Evolutionary conservation across 1,140 invertebrate genomes (phyloP).

Genomic region (Sarcophaga peregrina): DNA sequence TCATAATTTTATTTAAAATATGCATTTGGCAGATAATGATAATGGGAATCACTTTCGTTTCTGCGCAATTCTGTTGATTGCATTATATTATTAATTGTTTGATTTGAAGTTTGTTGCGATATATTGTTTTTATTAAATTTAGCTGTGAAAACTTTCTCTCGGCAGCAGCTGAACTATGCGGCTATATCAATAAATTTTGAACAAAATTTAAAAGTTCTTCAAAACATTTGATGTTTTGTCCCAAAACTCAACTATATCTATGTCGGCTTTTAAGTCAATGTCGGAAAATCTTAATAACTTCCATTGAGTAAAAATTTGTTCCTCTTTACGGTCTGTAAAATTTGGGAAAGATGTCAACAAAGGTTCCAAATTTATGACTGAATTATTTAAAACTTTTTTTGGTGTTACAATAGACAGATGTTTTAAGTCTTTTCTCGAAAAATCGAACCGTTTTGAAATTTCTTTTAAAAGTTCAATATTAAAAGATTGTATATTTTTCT

Average conservation of each 20-base stretch:
- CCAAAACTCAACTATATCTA: no score
- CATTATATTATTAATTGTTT: slow-evolving; percentile 31
- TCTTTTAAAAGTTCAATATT: slow-evolving; percentile 37
- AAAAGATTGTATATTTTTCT: slow-evolving; percentile 30
- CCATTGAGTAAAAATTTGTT: slow-evolving; percentile 14
- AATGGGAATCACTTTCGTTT: neutral
- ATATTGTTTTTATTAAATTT: slow-evolving; percentile 37
- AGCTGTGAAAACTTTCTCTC: slow-evolving; percentile 43
- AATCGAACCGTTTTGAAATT: slow-evolving; percentile 32
- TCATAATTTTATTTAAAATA: no score
- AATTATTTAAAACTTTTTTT: neutral
- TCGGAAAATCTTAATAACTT: neutral
- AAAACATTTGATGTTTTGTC: no score
- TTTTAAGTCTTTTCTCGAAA: slow-evolving; percentile 35
- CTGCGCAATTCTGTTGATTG: slow-evolving; percentile 34
- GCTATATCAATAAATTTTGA: slow-evolving; percentile 18
- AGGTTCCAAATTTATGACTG: neutral
- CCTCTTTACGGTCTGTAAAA: neutral
- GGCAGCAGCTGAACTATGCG: slow-evolving; percentile 38
- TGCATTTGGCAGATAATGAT: no score
- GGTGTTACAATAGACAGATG: slow-evolving; percentile 29
- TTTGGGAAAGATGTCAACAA: no score
- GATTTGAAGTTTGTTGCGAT: slow-evolving; percentile 21
- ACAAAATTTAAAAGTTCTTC: slow-evolving; percentile 24
- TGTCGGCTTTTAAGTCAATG: neutral